phyloP scores from a whole-genome alignment of 92 coral and sea anemone genomes.

The Nematostella vectensis region DNA sequence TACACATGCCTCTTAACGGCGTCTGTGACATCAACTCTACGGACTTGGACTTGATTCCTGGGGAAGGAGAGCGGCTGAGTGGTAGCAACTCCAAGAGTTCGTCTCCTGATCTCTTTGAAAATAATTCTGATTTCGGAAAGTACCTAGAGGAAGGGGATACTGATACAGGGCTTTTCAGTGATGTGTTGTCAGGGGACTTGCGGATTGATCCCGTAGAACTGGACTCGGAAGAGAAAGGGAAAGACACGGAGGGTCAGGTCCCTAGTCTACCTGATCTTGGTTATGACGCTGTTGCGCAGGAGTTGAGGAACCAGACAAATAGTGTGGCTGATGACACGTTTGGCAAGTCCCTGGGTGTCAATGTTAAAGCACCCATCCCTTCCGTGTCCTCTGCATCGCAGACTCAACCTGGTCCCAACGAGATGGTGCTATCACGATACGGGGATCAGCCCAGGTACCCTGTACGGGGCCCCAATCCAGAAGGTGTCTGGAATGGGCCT shows the following conservation, averaged over 20 bases:
- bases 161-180: conserved; percentile 80
- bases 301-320: conserved; percentile 19
- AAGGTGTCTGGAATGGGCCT: conserved; percentile 27
- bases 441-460: conserved; percentile 14
- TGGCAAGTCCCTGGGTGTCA: conserved; percentile 14
- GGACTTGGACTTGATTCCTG: conserved; percentile 64
- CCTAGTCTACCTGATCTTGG: conserved; percentile 36
- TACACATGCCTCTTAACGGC: conserved; percentile 75
- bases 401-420: conserved; percentile 19
- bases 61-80: conserved; percentile 75
- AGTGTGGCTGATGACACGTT: background rate
- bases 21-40: conserved; percentile 75
- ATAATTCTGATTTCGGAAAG: conserved; percentile 80
- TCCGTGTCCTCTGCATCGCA: conserved; percentile 22
- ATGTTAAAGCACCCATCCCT: conserved; percentile 48
- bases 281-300: conserved; percentile 33
- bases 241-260: conserved; percentile 9
- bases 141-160: conserved; percentile 73
- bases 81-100: conserved; percentile 58
- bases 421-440: conserved; percentile 21
- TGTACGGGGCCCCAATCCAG: background rate
- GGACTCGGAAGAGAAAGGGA: conserved; percentile 34
- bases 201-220: conserved; percentile 59
- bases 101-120: conserved; percentile 75
- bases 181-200: conserved; percentile 73